Base-by-base conservation (phyloP, 2,888 invertebrate genomes). In the Amphimallon solstitiale region DNA sequence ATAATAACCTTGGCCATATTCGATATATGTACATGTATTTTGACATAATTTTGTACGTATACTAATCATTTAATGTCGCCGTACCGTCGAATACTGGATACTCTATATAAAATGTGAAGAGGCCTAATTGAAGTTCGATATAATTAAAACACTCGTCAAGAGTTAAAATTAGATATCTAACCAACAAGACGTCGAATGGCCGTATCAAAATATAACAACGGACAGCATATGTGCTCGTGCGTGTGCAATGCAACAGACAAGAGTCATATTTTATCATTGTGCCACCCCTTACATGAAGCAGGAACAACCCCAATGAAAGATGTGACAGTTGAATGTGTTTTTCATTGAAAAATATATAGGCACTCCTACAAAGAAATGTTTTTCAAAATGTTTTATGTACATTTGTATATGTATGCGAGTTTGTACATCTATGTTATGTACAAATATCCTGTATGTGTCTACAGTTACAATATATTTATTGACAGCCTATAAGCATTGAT, bases 261-360 rank as follows among this genome's bases (percentile, higher is more conserved):
- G 40, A 35, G 15, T 51, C 14, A 40, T 56, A 56, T 43, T 56
- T 56, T 56, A 43, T 43, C 56, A 56, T 40, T 56, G 29, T 15
- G 56, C 40, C 43, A 43, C 43, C 56, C 29, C 56, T 56, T 40
- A 29, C 14, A 21, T 43, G 14, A 40, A 43, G 15, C 19, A 14
- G 43, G 17, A 40, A 43, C 43, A 23, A 40, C 56, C 56, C 56
- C 56, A 29, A 56, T 43, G 14, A 23, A 23, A 43, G 15, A 40
- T 29, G 56, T 56, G 43, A 56, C 40, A 56, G 40, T 43, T 40
- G 40, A 56, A 56, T 56, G 40, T 38, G 56, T 56, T 43, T 56
- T 56, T 29, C 56, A 56, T 56, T 56, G 40, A 40, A 56, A 56
- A 23, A 14, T 43, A 56, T 29, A 14, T 15, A 29, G 56, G 14